Evolutionary conservation across 2,113 vertebrate genomes (phyloP).

Genomic region (Pao palembangensis): DNA sequence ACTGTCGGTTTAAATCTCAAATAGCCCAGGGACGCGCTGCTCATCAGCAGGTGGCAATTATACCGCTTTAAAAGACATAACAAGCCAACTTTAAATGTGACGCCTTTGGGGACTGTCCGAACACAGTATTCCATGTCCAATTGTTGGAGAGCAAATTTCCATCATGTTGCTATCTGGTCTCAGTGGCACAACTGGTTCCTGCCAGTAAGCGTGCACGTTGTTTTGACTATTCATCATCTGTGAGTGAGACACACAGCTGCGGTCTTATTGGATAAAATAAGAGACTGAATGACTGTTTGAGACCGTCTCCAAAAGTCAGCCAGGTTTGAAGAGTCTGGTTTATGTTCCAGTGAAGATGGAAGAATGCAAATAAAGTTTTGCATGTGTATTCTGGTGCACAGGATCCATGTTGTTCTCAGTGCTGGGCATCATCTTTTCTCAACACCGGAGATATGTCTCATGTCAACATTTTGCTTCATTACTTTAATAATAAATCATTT

Average conservation of each 20-base stretch:
- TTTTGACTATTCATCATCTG: not conserved
- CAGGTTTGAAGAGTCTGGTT: not conserved
- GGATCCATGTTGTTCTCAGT: too few relatives aligned
- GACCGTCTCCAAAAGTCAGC: not conserved
- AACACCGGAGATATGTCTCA: too few relatives aligned
- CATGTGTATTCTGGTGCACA: too few relatives aligned
- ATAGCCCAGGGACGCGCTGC: slow-evolving; percentile 48
- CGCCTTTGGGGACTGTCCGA: slow-evolving; percentile 42
- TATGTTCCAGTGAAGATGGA: not conserved
- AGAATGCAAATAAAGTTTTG: too few relatives aligned
- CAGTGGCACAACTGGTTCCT: not conserved
- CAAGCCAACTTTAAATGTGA: slow-evolving; percentile 37
- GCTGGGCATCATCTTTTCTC: too few relatives aligned
- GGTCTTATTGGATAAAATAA: not conserved
- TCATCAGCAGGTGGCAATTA: slow-evolving; percentile 40
- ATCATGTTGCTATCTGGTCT: slow-evolving; percentile 26
- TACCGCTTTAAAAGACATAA: slow-evolving; percentile 24
- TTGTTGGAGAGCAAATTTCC: slow-evolving; percentile 17
- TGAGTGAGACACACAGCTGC: not conserved
- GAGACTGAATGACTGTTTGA: not conserved
- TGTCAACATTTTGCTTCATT: too few relatives aligned
- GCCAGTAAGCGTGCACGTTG: not conserved
- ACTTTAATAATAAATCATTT: too few relatives aligned
- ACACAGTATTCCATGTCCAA: slow-evolving; percentile 42
- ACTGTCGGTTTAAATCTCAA: slow-evolving; percentile 61